These are phyloP conservation scores for Elgaria multicarinata DNA, from an alignment of 2,113 vertebrate species.

Conservation along the genomic window DNA sequence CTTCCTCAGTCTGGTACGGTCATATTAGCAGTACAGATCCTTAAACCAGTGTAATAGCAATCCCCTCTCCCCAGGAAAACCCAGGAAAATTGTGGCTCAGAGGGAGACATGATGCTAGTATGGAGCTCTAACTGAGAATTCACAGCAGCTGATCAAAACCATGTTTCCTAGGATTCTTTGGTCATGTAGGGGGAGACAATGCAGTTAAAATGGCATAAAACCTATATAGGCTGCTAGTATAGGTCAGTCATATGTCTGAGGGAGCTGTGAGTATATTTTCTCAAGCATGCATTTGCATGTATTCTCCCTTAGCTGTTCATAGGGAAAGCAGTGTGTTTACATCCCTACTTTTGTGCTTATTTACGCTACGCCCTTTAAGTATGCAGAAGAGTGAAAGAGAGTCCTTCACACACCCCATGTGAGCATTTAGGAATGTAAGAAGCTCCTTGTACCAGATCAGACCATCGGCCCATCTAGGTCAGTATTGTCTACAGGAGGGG, in stretches of 20 bases:
- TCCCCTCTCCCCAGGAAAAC: neutral
- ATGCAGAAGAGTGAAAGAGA: neutral
- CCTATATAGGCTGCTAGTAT: neutral
- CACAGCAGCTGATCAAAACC: neutral
- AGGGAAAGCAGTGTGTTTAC: neutral
- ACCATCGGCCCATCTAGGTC: neutral
- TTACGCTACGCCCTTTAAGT: neutral
- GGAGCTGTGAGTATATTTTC: neutral
- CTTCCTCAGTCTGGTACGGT: neutral
- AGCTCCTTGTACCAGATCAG: neutral
- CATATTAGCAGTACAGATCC: neutral
- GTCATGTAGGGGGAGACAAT: neutral
- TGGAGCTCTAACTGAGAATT: neutral
- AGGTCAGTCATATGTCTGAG: neutral
- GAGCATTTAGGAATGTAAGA: neutral
- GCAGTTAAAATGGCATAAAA: neutral
- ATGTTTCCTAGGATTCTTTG: neutral
- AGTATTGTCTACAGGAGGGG: neutral
- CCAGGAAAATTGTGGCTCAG: neutral
- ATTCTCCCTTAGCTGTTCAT: neutral
- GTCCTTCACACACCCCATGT: too few species aligned
- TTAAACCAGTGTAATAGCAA: neutral
- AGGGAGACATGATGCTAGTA: neutral
- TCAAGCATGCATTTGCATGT: neutral
- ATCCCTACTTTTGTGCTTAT: neutral